Base-by-base conservation (phyloP, 1,140 invertebrate species). In the Drosophila mojavensis region DNA sequence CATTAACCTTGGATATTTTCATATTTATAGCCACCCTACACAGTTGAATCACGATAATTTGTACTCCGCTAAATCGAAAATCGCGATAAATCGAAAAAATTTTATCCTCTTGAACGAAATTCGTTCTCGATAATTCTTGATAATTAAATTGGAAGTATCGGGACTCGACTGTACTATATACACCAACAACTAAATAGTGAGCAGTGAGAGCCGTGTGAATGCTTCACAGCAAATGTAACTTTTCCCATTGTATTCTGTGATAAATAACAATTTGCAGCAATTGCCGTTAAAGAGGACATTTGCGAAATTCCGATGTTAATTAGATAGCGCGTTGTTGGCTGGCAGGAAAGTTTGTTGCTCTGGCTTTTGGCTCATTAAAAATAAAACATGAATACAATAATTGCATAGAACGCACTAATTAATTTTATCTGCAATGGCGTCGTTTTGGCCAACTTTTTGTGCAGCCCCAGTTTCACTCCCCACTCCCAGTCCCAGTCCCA, bases 341-440 rank as follows among this genome's bases (percentile, higher is more conserved):
- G 43, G 43, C 43, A 13, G 51, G 10, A 45, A 43, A 39, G 15
- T 30, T 28, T 60, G 54, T 59, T 20, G 15, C 28, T 17, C 45
- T 13, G 13, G 41, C 11, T 65, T 43, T 63, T 71, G 68, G 10
- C 60, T 64, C 68, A 65, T 71, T 56, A 41, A 71, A 71, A 71
- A 26, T 58, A 50, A 59, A 59, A 67, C 64, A 65, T 43, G 10
- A 71, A 71, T 59, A 15, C 56, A 59, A 71, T 58, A 71, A 71
- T 65, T 71, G 53, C 61, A 51, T 51, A 51, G 48, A 70, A 71
- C 54, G 53, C 69, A 71, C 62, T 71, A 72, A 72, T 72, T 72
- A 72, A 66, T 66, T 72, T 66, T 72, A 72, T 65, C 69, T 72
- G 69, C 63, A 66, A 50, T 63, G 50, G 17, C 51, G 59, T 53